phyloP scores from a whole-genome alignment of 2,888 invertebrate genomes.

The Coenonympha glycerion region DNA sequence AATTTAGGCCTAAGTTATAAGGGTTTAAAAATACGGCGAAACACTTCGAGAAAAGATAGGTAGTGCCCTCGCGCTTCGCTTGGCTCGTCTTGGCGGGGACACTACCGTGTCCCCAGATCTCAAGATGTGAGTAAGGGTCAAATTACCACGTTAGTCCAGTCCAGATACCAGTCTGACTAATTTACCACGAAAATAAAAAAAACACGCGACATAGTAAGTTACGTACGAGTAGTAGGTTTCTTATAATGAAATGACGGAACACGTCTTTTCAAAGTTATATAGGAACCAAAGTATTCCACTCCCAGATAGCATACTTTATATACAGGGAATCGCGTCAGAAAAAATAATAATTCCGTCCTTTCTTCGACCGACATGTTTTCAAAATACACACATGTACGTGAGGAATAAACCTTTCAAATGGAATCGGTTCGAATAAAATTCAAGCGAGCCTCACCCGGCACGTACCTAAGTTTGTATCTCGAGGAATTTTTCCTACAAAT shows the following conservation, averaged over 20 bases:
- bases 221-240: no score
- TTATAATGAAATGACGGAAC: not conserved
- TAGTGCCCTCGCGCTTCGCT: no score
- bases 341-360: slow-evolving; percentile 10
- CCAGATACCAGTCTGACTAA: no score
- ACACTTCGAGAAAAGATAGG: no score
- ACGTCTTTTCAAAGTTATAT: not conserved
- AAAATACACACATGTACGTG: slow-evolving; percentile 9
- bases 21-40: no score
- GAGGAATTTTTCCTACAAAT: slow-evolving; percentile 7
- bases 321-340: slow-evolving; percentile 1
- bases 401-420: slow-evolving; percentile 10
- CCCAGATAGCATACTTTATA: not conserved
- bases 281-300: not conserved
- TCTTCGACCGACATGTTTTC: slow-evolving; percentile 7
- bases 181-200: no score
- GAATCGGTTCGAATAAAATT: slow-evolving; percentile 16
- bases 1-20: no score
- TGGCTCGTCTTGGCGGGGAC: no score
- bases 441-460: slow-evolving; percentile 3
- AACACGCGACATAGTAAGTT: no score
- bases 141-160: no score
- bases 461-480: slow-evolving; percentile 5
- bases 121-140: no score
- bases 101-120: no score